Percentiles rank a stretch among this genome's conserved stretches.
Conservation (phyloP, 2,797 vertebrate genomes). For the Labeo calbasu region DNA sequence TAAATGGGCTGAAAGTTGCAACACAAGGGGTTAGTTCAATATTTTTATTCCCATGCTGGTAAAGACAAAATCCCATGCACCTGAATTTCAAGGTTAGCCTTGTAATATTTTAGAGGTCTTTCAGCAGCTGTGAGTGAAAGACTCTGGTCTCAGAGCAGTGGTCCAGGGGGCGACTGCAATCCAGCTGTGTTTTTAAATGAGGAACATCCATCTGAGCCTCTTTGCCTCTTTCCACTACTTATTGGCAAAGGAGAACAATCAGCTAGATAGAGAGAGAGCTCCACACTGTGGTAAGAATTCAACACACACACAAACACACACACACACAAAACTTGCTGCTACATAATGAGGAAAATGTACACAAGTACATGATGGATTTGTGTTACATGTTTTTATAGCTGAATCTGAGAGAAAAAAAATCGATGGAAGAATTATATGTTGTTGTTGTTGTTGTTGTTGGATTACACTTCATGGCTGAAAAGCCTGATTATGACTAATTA, state of each 20-base stretch:
- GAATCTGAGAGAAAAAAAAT: not conserved
- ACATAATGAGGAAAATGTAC: not conserved
- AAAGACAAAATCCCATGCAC: slow-evolving; percentile 22
- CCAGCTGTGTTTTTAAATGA: slow-evolving; percentile 78
- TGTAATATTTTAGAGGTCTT: slow-evolving; percentile 49
- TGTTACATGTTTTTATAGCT: not conserved
- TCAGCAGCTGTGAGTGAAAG: slow-evolving; percentile 62
- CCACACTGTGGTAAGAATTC: slow-evolving; percentile 76
- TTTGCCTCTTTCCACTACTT: slow-evolving; percentile 53
- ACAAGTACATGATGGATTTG: not conserved
- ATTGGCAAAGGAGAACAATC: slow-evolving; percentile 58
- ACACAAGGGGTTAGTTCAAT: slow-evolving; percentile 27
- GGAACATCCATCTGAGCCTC: slow-evolving; percentile 67
- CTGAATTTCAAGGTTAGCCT: slow-evolving; percentile 44
- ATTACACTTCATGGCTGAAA: not conserved
- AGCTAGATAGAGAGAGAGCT: slow-evolving; percentile 66
- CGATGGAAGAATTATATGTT: not conserved
- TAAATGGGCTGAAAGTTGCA: slow-evolving; percentile 30
- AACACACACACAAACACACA: not conserved
- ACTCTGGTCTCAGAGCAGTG: slow-evolving; percentile 68
- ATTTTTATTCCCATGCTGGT: slow-evolving; percentile 21
- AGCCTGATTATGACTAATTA: not conserved
- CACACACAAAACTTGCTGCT: not conserved
- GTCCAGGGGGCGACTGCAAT: slow-evolving; percentile 68
- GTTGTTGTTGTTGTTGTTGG: not conserved